A percentile compares a stretch with the other conserved stretches of the same genome.
These are phyloP conservation scores for Polypterus bichir DNA, from an alignment of 2,113 vertebrate species.

Conservation along the genomic window DNA sequence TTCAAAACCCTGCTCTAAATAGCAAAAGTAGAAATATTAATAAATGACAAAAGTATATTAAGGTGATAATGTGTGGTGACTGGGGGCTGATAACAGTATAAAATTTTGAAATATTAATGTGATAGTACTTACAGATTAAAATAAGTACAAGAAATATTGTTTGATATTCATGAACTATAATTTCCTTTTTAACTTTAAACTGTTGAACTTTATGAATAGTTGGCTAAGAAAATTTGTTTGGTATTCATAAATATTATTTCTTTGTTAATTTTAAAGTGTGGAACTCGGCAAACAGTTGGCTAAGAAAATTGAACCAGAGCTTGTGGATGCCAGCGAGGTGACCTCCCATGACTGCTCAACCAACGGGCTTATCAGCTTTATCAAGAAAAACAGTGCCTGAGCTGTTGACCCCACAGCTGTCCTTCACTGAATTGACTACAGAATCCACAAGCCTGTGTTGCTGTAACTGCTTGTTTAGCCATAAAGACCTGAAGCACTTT, in stretches of 20 bases:
- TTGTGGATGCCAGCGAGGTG: constrained; percentile 55
- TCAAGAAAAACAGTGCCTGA: constrained; percentile 77
- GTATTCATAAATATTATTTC: neutral
- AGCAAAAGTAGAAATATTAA: too few species aligned
- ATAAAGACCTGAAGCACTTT: constrained; percentile 40
- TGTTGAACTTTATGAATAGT: too few species aligned
- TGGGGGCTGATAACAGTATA: too few species aligned
- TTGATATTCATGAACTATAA: too few species aligned
- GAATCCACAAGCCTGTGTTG: constrained; percentile 23
- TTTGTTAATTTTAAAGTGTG: constrained; percentile 47
- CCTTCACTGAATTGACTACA: constrained; percentile 13
- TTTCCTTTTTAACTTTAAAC: too few species aligned
- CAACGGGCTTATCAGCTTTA: constrained; percentile 88
- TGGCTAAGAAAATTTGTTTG: neutral
- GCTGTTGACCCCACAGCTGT: constrained; percentile 1
- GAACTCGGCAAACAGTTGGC: constrained; percentile 94
- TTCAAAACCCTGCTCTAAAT: too few species aligned
- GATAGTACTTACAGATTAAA: too few species aligned
- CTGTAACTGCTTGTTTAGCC: constrained; percentile 33
- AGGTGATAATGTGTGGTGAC: too few species aligned
- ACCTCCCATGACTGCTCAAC: constrained; percentile 86
- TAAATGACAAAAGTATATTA: too few species aligned
- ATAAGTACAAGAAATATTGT: too few species aligned
- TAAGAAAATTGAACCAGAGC: constrained; percentile 88
- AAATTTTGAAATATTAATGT: too few species aligned